A percentile compares a stretch with the other conserved stretches of the same genome.
Evolutionary conservation across 23 tunicate species (phyloP).

Genomic region (Halocynthia roretzi): DNA sequence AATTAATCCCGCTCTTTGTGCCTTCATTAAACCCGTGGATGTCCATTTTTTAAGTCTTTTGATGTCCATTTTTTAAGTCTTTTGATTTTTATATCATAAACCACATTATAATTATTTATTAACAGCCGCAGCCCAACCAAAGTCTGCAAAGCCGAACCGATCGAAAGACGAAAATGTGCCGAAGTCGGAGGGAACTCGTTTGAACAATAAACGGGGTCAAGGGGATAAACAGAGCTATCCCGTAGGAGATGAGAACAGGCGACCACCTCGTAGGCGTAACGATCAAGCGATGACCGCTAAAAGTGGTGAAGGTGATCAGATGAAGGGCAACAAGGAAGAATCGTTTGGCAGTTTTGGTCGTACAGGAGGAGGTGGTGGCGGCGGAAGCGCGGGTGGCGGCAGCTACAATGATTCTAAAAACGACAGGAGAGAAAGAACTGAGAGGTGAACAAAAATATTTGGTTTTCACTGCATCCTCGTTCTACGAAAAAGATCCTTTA

Average conservation of each 20-base stretch:
- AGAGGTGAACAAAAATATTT: no score
- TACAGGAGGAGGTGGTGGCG: conserved; percentile 2
- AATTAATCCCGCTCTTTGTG: no score
- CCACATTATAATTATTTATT: not conserved
- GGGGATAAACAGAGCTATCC: conserved; percentile 6
- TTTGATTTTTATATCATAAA: no score
- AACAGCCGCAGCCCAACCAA: conserved; percentile 5
- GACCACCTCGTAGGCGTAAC: conserved; percentile 57
- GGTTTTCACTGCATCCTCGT: no score
- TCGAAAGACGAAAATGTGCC: conserved; percentile 16
- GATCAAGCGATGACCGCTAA: conserved; percentile 23
- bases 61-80: no score
- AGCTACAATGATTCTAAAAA: no score
- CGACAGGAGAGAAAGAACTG: no score
- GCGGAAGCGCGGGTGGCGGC: conserved; percentile 2
- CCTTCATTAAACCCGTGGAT: no score
- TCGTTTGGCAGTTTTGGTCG: conserved; percentile 1
- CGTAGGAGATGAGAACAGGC: conserved; percentile 65
- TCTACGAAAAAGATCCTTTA: no score
- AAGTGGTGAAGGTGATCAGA: conserved; percentile 30
- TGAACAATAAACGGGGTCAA: conserved; percentile 1
- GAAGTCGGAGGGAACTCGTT: not conserved
- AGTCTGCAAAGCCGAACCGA: conserved; percentile 7
- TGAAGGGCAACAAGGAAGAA: not conserved
- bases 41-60: no score